Evolutionary conservation across 2,113 vertebrate genomes (phyloP).

Genomic region (Mola mola): DNA sequence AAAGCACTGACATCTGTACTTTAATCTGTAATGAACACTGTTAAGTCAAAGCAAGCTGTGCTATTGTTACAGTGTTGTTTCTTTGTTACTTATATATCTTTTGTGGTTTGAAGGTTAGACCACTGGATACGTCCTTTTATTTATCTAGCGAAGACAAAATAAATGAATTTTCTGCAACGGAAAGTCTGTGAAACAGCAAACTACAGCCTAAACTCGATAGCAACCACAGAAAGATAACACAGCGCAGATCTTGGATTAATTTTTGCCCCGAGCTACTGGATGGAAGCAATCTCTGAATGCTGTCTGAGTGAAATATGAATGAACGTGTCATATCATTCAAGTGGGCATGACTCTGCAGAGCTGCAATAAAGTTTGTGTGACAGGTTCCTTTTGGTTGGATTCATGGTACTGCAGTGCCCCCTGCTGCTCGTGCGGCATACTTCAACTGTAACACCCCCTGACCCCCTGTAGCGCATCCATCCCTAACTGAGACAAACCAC

Average conservation of each 20-base stretch:
- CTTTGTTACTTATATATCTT: too few relatives aligned
- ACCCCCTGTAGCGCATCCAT: too few relatives aligned
- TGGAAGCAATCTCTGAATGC: conserved; percentile 39
- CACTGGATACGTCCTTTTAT: neutral
- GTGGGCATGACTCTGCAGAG: conserved; percentile 64
- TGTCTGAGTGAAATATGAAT: conserved; percentile 66
- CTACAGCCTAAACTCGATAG: conserved; percentile 1
- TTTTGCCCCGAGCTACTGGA: conserved; percentile 26
- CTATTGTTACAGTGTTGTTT: too few relatives aligned
- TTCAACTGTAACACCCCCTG: too few relatives aligned
- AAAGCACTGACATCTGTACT: too few relatives aligned
- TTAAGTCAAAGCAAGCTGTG: conserved; percentile 2
- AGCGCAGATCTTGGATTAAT: conserved; percentile 26
- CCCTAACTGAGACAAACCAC: conserved; percentile 11
- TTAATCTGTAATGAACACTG: neutral
- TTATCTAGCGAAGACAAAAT: conserved; percentile 16
- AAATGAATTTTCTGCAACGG: conserved; percentile 10
- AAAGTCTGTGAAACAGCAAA: conserved; percentile 16
- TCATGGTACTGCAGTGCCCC: conserved; percentile 56
- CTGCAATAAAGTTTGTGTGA: conserved; percentile 22
- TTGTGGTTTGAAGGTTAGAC: conserved; percentile 14
- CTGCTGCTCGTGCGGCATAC: conserved; percentile 28
- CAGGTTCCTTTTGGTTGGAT: conserved; percentile 2
- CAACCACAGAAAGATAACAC: conserved; percentile 26
- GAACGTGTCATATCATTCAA: conserved; percentile 54